A percentile compares a stretch with the other conserved stretches of the same genome.
Evolutionary conservation across 2,888 invertebrate genomes (phyloP).

Genomic region (Lydus trimaculatus): DNA sequence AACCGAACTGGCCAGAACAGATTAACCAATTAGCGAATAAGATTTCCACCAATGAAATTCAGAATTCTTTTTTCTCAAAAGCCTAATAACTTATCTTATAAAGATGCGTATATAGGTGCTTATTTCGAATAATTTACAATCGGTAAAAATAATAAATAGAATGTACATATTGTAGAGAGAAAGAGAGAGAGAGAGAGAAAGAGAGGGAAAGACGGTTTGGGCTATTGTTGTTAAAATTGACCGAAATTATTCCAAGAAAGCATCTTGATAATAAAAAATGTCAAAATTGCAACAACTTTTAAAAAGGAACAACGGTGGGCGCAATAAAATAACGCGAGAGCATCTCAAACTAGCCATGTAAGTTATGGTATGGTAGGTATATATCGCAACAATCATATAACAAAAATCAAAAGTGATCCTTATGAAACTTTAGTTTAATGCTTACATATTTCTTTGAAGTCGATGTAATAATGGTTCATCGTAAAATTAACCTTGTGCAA

Average conservation of each 20-base stretch:
- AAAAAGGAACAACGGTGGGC: slow-evolving; percentile 37
- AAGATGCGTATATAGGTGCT: slow-evolving; percentile 21
- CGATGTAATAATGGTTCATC: slow-evolving; percentile 53
- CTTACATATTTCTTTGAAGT: slow-evolving; percentile 17
- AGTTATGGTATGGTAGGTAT: slow-evolving; percentile 55
- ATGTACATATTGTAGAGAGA: slow-evolving; percentile 9
- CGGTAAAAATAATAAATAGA: slow-evolving; percentile 31
- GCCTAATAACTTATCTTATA: neutral
- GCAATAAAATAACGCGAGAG: slow-evolving; percentile 53
- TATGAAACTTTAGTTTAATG: slow-evolving; percentile 34
- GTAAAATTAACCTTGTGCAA: slow-evolving; percentile 56
- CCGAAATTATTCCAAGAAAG: slow-evolving; percentile 47
- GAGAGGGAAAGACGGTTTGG: slow-evolving; percentile 2
- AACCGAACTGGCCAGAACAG: slow-evolving; percentile 17
- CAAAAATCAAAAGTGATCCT: slow-evolving; percentile 37
- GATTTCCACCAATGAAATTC: neutral
- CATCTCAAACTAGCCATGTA: slow-evolving; percentile 54
- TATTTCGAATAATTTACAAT: slow-evolving; percentile 35
- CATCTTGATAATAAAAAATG: slow-evolving; percentile 50
- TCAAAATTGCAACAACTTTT: slow-evolving; percentile 55
- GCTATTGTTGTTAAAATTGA: slow-evolving; percentile 26
- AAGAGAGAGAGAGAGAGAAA: too few relatives aligned
- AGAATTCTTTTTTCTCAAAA: neutral
- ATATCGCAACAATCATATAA: slow-evolving; percentile 37
- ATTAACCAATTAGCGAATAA: slow-evolving; percentile 29